phyloP scores from a whole-genome alignment of 2,797 vertebrate species.

The Rachycentron canadum region DNA sequence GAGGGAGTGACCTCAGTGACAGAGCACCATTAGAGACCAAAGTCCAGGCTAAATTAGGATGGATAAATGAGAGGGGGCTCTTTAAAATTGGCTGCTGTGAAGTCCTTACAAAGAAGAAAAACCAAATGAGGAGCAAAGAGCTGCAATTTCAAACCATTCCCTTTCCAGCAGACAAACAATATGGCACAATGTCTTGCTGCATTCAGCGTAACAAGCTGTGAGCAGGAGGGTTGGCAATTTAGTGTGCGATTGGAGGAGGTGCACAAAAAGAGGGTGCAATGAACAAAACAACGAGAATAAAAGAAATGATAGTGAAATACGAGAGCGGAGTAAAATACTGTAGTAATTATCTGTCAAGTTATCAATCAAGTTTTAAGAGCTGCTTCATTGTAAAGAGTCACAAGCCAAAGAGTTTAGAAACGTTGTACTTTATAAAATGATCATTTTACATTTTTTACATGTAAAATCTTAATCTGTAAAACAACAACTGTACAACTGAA shows the following conservation, averaged over 20 bases:
- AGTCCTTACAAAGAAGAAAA: slow-evolving; percentile 29
- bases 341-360: background rate
- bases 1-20: slow-evolving; percentile 18
- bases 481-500: too few relatives aligned
- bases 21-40: slow-evolving; percentile 18
- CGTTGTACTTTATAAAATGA: too few relatives aligned
- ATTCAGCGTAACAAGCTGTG: slow-evolving; percentile 32
- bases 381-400: too few relatives aligned
- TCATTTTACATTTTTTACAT: too few relatives aligned
- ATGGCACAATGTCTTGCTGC: slow-evolving; percentile 19
- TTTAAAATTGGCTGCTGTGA: slow-evolving; percentile 26
- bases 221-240: slow-evolving; percentile 32
- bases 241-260: slow-evolving; percentile 1
- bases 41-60: slow-evolving; percentile 26
- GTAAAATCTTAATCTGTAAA: too few relatives aligned
- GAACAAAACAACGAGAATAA: slow-evolving; percentile 8
- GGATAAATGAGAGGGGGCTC: slow-evolving; percentile 32
- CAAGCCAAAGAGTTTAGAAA: too few relatives aligned
- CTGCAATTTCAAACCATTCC: slow-evolving; percentile 44
- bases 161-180: slow-evolving; percentile 44
- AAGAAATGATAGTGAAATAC: slow-evolving; percentile 16
- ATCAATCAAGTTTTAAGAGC: background rate
- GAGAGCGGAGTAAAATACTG: background rate
- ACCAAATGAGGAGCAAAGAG: slow-evolving; percentile 39
- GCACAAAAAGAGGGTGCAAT: slow-evolving; percentile 15